Percentiles rank a stretch among this genome's conserved stretches.
These are phyloP conservation scores for Cottus gobio DNA, from an alignment of 2,113 vertebrate species.

Conservation along the genomic window DNA sequence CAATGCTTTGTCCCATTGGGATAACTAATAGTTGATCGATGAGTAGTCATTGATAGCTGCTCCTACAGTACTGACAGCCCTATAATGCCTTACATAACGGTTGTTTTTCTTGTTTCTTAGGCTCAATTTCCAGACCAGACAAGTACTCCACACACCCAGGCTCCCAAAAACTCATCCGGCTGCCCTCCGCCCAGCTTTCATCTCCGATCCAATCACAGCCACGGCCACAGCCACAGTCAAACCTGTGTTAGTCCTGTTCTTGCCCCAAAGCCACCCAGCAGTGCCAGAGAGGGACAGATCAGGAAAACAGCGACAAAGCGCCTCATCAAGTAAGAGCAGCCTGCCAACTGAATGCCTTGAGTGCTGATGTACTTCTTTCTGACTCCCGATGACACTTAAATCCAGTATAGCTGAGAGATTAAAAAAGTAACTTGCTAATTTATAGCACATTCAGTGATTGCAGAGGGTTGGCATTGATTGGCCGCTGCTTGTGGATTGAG, in stretches of 20 bases:
- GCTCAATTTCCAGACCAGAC: constrained; percentile 82
- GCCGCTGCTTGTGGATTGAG: constrained; percentile 34
- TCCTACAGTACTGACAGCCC: neutral
- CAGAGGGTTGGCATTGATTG: constrained; percentile 25
- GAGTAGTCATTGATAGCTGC: neutral
- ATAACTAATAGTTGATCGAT: too few species aligned
- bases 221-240: constrained; percentile 75
- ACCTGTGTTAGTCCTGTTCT: constrained; percentile 77
- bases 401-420: neutral
- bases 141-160: constrained; percentile 62
- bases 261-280: constrained; percentile 88
- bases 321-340: constrained; percentile 88
- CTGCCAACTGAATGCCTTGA: neutral
- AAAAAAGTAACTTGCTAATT: constrained; percentile 7
- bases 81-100: neutral
- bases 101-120: constrained; percentile 69
- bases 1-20: too few species aligned
- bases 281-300: constrained; percentile 80
- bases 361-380: neutral
- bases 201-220: constrained; percentile 64
- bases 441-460: constrained; percentile 15
- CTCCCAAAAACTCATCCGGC: constrained; percentile 70
- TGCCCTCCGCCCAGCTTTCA: constrained; percentile 72
- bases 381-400: constrained; percentile 8
- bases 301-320: constrained; percentile 86